Evolutionary conservation across 2,113 vertebrate genomes (phyloP), one percentile per base, ranked within the genome.

Genomic region (Saimiri boliviensis): DNA sequence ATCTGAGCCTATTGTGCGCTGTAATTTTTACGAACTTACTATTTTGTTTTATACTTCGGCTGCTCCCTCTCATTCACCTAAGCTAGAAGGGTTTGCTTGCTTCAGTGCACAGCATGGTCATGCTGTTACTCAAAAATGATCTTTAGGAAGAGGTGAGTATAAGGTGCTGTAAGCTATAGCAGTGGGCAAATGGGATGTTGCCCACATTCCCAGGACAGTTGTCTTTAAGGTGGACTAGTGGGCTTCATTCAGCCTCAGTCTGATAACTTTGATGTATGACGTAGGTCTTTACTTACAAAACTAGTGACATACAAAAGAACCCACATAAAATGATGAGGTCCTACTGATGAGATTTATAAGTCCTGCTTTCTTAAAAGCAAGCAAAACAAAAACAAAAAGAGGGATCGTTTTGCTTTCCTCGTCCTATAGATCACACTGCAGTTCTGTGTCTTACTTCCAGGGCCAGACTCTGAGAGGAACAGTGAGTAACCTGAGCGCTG

Each of bases 11-110:
- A 30, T 3, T 8, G 11, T 58, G 37, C 58, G 9, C 21, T 85
- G 27, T 58, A 40, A 68, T 86, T 96, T 96, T 95, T 96, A 74
- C 37, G 45, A 49, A 54, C 7, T 86, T 92, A 70, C 19, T 25
- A 37, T 23, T 90, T 93, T 42, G 60, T 90, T 84, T 93, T 30
- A n/a, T 17, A 70, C 11, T 89, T 60, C 19, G 35, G 49, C 37
- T n/a, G 21, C 19, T 63, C 14, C 30, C 6, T 82, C 45, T 88
- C 16, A 79, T 5, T 71, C 79, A 54, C 73, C 47, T 30, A n/a
- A 86, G 30, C 49, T 56, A 74, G 87, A 80, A 52, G 63, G 49
- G 13, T 52, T 58, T 37, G 30, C 52, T 42, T 66, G 32, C 21
- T 66, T 74, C 35, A 21, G 21, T 25, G 14, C 19, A 37, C 4